phyloP scores from a whole-genome alignment of 2,113 vertebrate species.

The Channa argus region DNA sequence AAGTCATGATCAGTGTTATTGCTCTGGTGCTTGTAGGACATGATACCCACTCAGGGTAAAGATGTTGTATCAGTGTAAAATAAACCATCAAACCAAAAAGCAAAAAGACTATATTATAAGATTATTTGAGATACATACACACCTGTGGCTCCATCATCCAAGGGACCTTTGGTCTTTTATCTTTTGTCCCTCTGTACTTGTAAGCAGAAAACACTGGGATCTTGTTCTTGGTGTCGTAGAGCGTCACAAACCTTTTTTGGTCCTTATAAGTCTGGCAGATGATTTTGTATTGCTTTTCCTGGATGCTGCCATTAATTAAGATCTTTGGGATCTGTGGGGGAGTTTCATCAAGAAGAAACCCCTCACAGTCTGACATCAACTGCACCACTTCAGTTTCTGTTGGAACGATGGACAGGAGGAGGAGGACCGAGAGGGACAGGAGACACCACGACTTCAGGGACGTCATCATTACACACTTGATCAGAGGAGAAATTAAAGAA shows the following conservation, averaged over 20 bases:
- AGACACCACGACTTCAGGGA: not conserved
- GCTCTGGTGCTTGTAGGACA: no score
- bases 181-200: not conserved
- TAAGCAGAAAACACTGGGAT: conserved; percentile 70
- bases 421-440: not conserved
- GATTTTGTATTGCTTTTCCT: conserved; percentile 31
- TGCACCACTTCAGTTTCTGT: conserved; percentile 11
- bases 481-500: no score
- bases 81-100: no score
- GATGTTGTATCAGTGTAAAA: no score
- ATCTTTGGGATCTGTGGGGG: conserved; percentile 35
- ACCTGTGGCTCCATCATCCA: conserved; percentile 57
- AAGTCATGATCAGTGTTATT: no score
- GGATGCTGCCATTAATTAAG: conserved; percentile 18
- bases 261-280: conserved; percentile 50
- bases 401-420: conserved; percentile 12
- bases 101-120: no score
- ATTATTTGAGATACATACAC: no score
- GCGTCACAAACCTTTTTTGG: conserved; percentile 36
- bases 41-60: no score
- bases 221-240: conserved; percentile 48
- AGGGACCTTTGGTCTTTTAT: rapidly evolving
- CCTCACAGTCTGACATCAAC: conserved; percentile 20
- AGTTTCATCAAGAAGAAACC: conserved; percentile 18
- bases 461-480: not conserved